These are phyloP conservation scores for Sigmodon hispidus DNA, from an alignment of 2,113 vertebrate genomes.

Conservation along the genomic window DNA sequence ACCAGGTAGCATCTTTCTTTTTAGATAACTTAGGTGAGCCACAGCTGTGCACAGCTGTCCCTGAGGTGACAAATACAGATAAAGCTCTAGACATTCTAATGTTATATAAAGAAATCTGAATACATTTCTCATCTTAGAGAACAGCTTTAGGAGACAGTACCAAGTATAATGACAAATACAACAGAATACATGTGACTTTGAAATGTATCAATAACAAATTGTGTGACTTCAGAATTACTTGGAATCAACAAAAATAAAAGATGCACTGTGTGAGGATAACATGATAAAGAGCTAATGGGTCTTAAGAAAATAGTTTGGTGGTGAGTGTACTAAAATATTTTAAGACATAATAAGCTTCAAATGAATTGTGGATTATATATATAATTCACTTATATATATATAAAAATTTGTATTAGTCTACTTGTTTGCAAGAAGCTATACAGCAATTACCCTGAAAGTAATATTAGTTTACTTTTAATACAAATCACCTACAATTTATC, in stretches of 20 bases:
- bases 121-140: background rate
- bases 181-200: background rate
- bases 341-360: conserved; percentile 29
- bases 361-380: background rate
- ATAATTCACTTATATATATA: no score
- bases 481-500: background rate
- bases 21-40: background rate
- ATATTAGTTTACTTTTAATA: background rate
- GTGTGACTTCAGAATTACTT: background rate
- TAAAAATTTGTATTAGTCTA: background rate
- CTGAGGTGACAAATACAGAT: background rate
- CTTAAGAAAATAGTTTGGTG: conserved; percentile 2
- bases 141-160: background rate
- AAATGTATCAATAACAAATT: background rate
- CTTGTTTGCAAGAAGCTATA: background rate
- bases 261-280: background rate
- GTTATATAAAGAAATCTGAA: background rate
- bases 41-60: background rate
- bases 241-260: background rate
- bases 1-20: background rate
- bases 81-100: background rate
- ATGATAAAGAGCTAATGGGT: background rate
- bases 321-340: background rate
- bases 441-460: conserved; percentile 16
- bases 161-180: background rate